phyloP scores from a whole-genome alignment of 2,888 invertebrate species.

The Habroteleia sp. region DNA sequence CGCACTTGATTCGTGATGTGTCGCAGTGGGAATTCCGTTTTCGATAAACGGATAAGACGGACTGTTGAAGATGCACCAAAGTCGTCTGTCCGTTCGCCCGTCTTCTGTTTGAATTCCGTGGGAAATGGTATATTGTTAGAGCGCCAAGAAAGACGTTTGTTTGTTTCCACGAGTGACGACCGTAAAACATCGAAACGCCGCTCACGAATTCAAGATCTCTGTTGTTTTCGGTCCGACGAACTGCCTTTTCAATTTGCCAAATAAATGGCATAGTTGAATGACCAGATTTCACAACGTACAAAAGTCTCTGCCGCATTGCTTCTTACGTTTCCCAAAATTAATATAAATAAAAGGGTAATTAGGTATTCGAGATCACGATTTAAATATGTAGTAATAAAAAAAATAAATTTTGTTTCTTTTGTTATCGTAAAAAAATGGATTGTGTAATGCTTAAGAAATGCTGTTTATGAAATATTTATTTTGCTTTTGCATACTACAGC shows the following conservation, averaged over 20 bases:
- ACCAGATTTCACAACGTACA: neutral
- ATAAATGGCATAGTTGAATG: constrained; percentile 4
- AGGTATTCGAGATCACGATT: too few relatives aligned
- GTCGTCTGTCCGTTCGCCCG: constrained; percentile 52
- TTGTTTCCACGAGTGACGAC: constrained; percentile 12
- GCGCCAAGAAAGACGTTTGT: constrained; percentile 33
- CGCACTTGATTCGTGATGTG: constrained; percentile 1
- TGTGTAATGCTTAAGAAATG: too few relatives aligned
- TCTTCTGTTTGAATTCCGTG: constrained; percentile 47
- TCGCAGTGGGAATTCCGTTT: constrained; percentile 4
- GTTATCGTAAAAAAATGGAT: too few relatives aligned
- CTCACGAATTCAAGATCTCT: constrained; percentile 20
- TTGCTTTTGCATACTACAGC: too few relatives aligned
- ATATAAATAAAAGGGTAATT: too few relatives aligned
- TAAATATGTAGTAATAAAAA: too few relatives aligned
- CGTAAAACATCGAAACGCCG: constrained; percentile 18
- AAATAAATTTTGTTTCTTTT: too few relatives aligned
- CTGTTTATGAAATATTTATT: too few relatives aligned
- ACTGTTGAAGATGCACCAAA: constrained; percentile 6
- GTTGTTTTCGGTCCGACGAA: constrained; percentile 6
- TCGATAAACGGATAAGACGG: neutral
- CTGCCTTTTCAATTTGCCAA: constrained; percentile 7
- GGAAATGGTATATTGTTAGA: constrained; percentile 27
- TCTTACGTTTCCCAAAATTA: neutral
- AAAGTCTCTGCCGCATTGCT: neutral